Base-by-base conservation (phyloP, 1,140 invertebrate genomes). In the Maconellicoccus hirsutus region DNA sequence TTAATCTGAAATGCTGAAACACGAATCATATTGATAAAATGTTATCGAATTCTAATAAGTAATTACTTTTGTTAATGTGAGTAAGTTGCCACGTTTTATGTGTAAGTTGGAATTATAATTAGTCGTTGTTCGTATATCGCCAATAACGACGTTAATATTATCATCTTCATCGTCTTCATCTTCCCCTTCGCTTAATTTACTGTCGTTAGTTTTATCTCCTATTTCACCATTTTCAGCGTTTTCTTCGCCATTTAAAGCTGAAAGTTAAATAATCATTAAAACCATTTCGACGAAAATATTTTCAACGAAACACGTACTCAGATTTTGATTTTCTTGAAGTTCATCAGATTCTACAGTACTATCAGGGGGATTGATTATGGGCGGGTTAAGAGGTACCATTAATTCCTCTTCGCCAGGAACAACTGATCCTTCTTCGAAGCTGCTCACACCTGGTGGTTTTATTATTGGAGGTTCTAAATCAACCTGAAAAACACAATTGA, bases 381-480 rank as follows among this genome's bases (percentile, higher is more conserved):
- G 61, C 1, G 61, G 61, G 25, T 66, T 26, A 6, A 66, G 25
- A 66, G 61, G 19, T 16, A 66, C 61, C 25, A 66, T 25, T 25
- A 66, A 25, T 16, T 66, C 61, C 25, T 66, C 61, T 16, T 66
- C 61, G 3, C 61, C 61, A 23, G 61, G 61, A 25, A 66, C 61
- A 66, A 66, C 61, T 3, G 21, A 2, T 16, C 3, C 61, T 66
- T 25, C 61, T 23, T 66, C 61, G 19, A 66, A 66, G 25, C 25
- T 66, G 19, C 61, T 66, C 19, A 26, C 22, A 23, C 25, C 61
- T 1, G 61, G 61, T 23, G 61, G 10, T 25, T 66, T 66, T 8
- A 66, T 66, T 23, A 66, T 66, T 8, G 61, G 61, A 10, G 61
- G 61, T 66, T 66, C 61, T 19, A 66, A 66, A 22, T 66, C 25